Evolutionary conservation across 1,140 invertebrate species (phyloP).

Genomic region (Plectrocnemia conspersa): DNA sequence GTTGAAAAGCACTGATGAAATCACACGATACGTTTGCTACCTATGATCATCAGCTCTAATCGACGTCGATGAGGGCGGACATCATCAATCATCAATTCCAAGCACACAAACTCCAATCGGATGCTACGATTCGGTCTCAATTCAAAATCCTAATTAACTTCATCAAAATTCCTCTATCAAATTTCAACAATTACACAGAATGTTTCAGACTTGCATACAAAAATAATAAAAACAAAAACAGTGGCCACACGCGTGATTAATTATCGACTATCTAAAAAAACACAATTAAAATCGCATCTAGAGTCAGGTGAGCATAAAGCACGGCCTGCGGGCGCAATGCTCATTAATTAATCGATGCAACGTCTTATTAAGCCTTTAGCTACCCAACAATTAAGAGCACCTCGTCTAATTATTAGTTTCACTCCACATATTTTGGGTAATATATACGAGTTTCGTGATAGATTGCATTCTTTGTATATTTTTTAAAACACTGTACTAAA

Average conservation of each 20-base stretch:
- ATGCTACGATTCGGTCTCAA: no score
- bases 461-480: slow-evolving; percentile 9
- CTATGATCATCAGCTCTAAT: no score
- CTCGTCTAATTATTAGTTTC: slow-evolving; percentile 16
- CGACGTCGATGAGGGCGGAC: no score
- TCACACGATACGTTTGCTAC: no score
- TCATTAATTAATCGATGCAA: slow-evolving; percentile 11
- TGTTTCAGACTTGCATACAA: no score
- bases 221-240: no score
- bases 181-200: no score
- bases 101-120: no score
- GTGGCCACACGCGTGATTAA: slow-evolving; percentile 16
- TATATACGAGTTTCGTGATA: neutral
- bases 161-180: no score
- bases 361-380: slow-evolving; percentile 1
- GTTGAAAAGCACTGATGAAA: no score
- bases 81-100: no score
- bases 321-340: slow-evolving; percentile 1
- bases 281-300: slow-evolving; percentile 25
- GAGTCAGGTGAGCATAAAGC: slow-evolving; percentile 18
- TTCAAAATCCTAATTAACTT: no score
- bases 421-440: slow-evolving; percentile 4
- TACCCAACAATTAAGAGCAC: slow-evolving; percentile 15
- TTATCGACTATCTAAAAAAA: slow-evolving; percentile 21
- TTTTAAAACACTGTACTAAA: neutral